Evolutionary conservation across 1,140 invertebrate genomes (phyloP).

Genomic region (Papilio xuthus): DNA sequence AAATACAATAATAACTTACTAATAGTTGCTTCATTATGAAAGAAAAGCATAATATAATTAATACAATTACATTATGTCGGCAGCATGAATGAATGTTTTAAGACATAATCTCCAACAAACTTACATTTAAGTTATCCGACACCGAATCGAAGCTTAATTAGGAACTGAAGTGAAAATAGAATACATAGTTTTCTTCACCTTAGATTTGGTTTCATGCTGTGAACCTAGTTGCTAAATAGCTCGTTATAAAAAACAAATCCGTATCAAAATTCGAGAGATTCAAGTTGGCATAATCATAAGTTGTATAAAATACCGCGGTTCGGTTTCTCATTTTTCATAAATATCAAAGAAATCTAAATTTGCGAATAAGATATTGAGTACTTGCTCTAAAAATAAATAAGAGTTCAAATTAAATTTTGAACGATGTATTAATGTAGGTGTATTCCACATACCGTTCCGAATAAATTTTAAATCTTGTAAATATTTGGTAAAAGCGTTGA

Average conservation of each 20-base stretch:
- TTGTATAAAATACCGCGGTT: no score
- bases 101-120: no score
- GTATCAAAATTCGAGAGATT: no score
- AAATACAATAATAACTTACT: conserved; percentile 5
- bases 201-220: no score
- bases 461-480: not conserved
- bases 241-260: no score
- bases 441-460: not conserved
- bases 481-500: not conserved
- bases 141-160: not conserved
- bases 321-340: no score
- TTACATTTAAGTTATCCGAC: not conserved
- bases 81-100: no score
- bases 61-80: not conserved
- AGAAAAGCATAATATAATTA: not conserved
- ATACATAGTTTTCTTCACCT: no score
- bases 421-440: not conserved
- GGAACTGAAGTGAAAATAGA: not conserved
- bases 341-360: not conserved
- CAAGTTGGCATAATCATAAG: no score
- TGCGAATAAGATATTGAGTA: not conserved
- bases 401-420: not conserved
- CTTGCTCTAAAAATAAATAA: not conserved
- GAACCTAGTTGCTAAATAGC: no score
- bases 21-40: not conserved